These are phyloP conservation scores for Sinonovacula constricta DNA, from an alignment of 1,140 invertebrate genomes.

Conservation along the genomic window DNA sequence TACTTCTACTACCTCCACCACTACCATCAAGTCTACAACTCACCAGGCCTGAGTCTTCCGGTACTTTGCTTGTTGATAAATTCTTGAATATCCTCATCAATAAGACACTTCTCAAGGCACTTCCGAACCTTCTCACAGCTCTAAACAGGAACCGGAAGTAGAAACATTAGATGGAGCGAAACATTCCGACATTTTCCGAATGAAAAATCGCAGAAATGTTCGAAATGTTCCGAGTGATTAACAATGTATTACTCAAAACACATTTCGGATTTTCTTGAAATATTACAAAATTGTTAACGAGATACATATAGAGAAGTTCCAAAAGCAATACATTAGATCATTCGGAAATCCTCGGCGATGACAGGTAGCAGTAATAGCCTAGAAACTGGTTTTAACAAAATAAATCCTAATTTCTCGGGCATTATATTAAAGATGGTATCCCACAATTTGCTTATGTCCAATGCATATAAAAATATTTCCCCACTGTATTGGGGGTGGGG, in stretches of 20 bases:
- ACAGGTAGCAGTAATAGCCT: too few species aligned
- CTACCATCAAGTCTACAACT: too few species aligned
- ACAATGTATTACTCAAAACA: neutral
- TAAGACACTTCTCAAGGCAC: conserved; percentile 3
- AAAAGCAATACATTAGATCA: neutral
- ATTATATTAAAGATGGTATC: too few species aligned
- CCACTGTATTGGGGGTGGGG: too few species aligned
- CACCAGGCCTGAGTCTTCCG: conserved; percentile 9
- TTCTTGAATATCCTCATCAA: neutral
- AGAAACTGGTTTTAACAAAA: too few species aligned
- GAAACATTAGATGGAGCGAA: neutral
- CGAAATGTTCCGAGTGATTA: neutral
- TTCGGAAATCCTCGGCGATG: too few species aligned
- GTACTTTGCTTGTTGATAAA: conserved; percentile 6
- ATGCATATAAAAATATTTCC: too few species aligned
- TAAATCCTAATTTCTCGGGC: too few species aligned
- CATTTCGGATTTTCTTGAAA: too few species aligned
- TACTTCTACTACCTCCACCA: too few species aligned
- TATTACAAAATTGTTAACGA: neutral
- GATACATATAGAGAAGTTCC: neutral
- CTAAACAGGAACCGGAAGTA: neutral
- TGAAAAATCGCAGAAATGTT: neutral
- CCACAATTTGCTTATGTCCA: too few species aligned
- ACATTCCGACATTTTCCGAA: neutral
- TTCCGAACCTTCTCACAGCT: conserved; percentile 10